Evolutionary conservation across 2,888 invertebrate genomes (phyloP).

Genomic region (Notodonta dromedarius): DNA sequence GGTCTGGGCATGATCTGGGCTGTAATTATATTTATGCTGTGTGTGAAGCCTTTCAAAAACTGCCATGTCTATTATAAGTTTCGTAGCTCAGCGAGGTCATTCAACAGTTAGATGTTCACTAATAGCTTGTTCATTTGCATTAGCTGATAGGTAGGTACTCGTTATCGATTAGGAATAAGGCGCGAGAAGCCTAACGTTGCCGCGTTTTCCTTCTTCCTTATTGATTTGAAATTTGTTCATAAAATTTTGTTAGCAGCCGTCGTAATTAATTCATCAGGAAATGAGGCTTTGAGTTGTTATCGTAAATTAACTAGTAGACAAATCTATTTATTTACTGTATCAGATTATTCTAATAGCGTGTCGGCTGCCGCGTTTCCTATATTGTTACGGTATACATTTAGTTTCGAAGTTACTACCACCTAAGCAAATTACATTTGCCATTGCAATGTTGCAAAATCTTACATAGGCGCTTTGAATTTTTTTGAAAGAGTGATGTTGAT

Average conservation of each 20-base stretch:
- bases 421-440: too few relatives aligned
- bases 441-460: too few relatives aligned
- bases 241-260: background rate
- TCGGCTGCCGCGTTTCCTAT: too few relatives aligned
- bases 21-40: too few relatives aligned
- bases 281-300: background rate
- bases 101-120: constrained; percentile 32
- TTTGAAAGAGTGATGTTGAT: background rate
- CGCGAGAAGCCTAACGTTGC: background rate
- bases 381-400: too few relatives aligned
- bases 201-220: constrained; percentile 9
- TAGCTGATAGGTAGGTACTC: constrained; percentile 9
- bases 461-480: background rate
- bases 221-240: constrained; percentile 1
- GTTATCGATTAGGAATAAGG: background rate
- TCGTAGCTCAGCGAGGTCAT: constrained; percentile 23
- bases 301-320: background rate
- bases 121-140: constrained; percentile 25
- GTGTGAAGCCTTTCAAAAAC: background rate
- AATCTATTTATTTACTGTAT: too few relatives aligned
- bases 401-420: too few relatives aligned
- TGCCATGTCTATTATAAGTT: constrained; percentile 16
- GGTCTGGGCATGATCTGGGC: too few relatives aligned
- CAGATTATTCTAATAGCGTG: too few relatives aligned
- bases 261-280: constrained; percentile 8